Percentiles rank a stretch among this genome's conserved stretches.
These are phyloP conservation scores for Drosophila lini DNA, from an alignment of 1,140 invertebrate species.

Conservation along the genomic window DNA sequence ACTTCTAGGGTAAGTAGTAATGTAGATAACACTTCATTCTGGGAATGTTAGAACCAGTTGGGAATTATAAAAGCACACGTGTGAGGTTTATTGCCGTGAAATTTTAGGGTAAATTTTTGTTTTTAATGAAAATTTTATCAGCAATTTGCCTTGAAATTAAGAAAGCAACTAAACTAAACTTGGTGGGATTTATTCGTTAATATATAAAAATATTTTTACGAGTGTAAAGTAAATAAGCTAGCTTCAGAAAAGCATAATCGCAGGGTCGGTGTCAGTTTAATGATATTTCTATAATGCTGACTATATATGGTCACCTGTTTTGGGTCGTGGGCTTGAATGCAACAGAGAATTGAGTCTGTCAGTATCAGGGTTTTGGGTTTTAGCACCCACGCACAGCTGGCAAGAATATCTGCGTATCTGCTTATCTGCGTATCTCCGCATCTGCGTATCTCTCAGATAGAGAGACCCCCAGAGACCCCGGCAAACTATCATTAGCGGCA, in stretches of 20 bases:
- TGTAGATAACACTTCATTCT: no score
- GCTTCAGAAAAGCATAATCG: neutral
- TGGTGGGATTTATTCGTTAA: no score
- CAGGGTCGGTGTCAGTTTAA: neutral
- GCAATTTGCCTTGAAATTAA: no score
- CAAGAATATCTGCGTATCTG: slow-evolving; percentile 25
- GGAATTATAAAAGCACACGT: no score
- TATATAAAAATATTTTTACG: no score
- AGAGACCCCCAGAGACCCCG: neutral
- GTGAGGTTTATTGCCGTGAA: no score
- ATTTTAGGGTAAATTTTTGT: no score
- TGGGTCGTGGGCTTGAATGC: neutral
- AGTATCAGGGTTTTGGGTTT: neutral
- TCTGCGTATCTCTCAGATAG: slow-evolving; percentile 32
- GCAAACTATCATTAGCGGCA: slow-evolving; percentile 68
- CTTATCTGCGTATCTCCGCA: slow-evolving; percentile 9
- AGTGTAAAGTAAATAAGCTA: neutral
- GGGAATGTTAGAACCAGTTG: no score
- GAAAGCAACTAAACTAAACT: no score
- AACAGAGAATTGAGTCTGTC: neutral
- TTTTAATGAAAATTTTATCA: no score
- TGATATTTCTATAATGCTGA: neutral
- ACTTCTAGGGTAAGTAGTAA: no score
- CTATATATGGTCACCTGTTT: slow-evolving; percentile 22
- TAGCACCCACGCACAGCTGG: slow-evolving; percentile 11